phyloP scores from a whole-genome alignment of 2,113 vertebrate species.

The Dipodomys spectabilis region DNA sequence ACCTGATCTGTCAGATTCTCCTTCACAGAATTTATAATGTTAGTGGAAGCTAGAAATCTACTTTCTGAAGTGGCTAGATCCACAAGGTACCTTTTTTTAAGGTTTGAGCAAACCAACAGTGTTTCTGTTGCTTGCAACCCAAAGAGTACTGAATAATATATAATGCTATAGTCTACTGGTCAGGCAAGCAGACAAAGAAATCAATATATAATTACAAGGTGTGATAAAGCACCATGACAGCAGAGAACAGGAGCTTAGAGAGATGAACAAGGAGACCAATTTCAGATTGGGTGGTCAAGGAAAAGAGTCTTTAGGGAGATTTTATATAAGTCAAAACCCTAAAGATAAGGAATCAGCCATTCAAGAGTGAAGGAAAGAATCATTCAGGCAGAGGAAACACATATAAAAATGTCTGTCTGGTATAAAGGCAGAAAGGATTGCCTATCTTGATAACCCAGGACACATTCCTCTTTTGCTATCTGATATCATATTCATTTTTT shows the following conservation, averaged over 20 bases:
- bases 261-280: neutral
- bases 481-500: neutral
- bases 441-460: neutral
- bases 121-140: conserved; percentile 51
- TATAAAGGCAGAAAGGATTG: no score
- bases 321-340: neutral
- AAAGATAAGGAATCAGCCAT: neutral
- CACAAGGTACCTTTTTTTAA: neutral
- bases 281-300: neutral
- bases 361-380: neutral
- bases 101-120: conserved; percentile 23
- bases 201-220: conserved; percentile 43
- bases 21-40: neutral
- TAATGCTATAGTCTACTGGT: conserved; percentile 27
- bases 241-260: neutral
- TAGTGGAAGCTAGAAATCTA: neutral
- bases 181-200: conserved; percentile 36
- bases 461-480: neutral
- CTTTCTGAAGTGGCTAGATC: neutral
- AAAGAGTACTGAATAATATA: conserved; percentile 54
- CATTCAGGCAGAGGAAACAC: neutral
- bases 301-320: neutral
- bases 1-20: neutral
- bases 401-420: neutral
- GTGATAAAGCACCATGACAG: neutral